These are phyloP conservation scores for Furnarius figulus DNA, from an alignment of 2,113 vertebrate species.

Conservation along the genomic window DNA sequence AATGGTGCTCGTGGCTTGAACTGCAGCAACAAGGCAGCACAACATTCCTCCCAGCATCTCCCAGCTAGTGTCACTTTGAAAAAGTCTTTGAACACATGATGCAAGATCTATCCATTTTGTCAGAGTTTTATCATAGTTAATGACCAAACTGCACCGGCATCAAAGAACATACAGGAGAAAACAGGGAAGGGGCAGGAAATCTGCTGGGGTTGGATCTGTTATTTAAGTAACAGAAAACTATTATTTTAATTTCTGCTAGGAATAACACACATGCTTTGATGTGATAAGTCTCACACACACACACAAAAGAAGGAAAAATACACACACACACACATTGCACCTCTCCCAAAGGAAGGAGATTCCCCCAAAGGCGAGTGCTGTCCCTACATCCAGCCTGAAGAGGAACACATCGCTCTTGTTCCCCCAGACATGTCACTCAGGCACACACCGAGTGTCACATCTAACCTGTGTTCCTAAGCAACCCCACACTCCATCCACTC, in stretches of 20 bases:
- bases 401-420: background rate
- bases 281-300: background rate
- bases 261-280: background rate
- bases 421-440: background rate
- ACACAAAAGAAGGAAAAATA: background rate
- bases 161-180: background rate
- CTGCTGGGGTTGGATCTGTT: background rate
- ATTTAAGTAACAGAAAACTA: background rate
- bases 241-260: background rate
- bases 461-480: background rate
- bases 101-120: background rate
- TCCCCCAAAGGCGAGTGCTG: background rate
- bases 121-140: background rate
- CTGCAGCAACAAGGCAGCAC: background rate
- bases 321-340: rapidly evolving
- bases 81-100: background rate
- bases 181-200: background rate
- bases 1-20: background rate
- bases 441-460: background rate
- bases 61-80: background rate
- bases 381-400: background rate
- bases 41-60: background rate
- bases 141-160: background rate
- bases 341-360: background rate
- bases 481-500: background rate